Conservation (phyloP, 2,113 vertebrate genomes). For the Noturus placidus region DNA sequence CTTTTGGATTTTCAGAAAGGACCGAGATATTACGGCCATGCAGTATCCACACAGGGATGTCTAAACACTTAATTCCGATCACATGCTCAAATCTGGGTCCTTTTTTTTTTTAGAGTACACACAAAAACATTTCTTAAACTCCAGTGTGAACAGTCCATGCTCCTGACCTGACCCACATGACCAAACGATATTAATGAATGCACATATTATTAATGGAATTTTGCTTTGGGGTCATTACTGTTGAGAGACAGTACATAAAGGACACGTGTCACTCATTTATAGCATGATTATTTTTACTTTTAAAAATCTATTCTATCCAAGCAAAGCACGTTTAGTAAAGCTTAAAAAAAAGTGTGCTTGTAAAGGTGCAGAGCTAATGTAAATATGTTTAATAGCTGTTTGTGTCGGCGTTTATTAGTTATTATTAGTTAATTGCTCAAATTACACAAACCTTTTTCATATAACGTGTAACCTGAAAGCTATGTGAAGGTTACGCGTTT, state of each 20-base stretch:
- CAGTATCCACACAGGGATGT: not conserved
- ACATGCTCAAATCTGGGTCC: not conserved
- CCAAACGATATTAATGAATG: not conserved
- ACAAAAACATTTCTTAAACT: not conserved
- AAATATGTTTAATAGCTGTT: not conserved
- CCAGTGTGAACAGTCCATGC: not conserved
- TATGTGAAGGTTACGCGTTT: not conserved
- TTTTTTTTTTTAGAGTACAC: not conserved
- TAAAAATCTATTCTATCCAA: not conserved
- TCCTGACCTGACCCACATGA: not conserved
- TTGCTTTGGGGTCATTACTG: not conserved
- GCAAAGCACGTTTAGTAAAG: not conserved
- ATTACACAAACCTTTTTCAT: not conserved
- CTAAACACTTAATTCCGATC: not conserved
- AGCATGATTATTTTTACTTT: not conserved
- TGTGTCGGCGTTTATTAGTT: not conserved
- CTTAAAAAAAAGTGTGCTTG: not conserved
- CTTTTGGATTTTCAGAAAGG: not conserved
- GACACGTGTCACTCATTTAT: not conserved
- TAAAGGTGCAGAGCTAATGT: not conserved
- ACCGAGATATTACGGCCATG: not conserved
- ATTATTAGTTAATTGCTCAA: not conserved
- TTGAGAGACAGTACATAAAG: not conserved
- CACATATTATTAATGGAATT: not conserved
- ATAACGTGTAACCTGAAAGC: not conserved